Evolutionary conservation across 1,140 invertebrate species (phyloP), one percentile per base, ranked within the genome.

Genomic region (Limonius californicus): DNA sequence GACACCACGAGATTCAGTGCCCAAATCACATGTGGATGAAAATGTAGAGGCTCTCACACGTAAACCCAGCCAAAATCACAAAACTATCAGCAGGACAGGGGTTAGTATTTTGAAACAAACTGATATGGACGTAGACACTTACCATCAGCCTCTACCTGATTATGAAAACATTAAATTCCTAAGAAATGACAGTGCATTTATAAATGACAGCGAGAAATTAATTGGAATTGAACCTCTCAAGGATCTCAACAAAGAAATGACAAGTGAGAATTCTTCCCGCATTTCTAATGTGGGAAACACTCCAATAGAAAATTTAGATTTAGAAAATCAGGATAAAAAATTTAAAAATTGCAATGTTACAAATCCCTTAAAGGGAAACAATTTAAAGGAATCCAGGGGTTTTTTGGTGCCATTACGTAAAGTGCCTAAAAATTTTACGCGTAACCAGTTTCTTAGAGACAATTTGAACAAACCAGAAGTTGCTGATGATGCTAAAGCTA

Each of bases 341-440:
- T 9, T 27, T 4, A 27, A 27, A 27, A 27, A 27, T 27, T 27
- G 23, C 9, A 27, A 27, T 9, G 9, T 27, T 9, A 27, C 23
- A 4, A 27, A 27, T 27, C 9, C 23, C 9, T 27, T 9, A 27
- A 27, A 27, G 23, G 23, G 23, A 4, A 27, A 27, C 9, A 39
- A 39, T 39, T 12, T 11, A 11, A 39, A 39, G n/a, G 35, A 39
- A 12, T 9, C 35, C n/a, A 9, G 35, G n/a, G 35, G 8, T 2
- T 39, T 64, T 67, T 8, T 50, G 12, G 16, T 21, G 16, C 14
- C 45, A 61, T 65, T 74, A 54, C 59, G 72, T 19, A 70, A 69
- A 39, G 72, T 73, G 11, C 74, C 72, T n/a, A 74, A 74, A 59
- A 74, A 74, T 61, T 74, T 76, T 54, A 74, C 72, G 1, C 60